Base-by-base conservation (phyloP, 2,797 vertebrate species). In the Rhodeus uyekii region DNA sequence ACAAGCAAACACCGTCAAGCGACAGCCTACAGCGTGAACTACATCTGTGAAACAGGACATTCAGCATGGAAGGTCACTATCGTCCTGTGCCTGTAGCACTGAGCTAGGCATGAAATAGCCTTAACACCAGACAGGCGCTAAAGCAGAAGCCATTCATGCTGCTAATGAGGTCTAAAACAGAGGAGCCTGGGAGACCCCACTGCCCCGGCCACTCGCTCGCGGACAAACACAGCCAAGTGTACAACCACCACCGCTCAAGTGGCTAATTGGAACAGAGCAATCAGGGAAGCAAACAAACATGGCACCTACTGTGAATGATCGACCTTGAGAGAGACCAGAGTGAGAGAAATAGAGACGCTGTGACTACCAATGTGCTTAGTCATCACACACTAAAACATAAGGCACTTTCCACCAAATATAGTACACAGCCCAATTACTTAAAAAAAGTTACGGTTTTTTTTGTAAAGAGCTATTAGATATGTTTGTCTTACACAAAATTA, bases 191-290 rank as follows among this genome's bases (percentile, higher is more conserved):
- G 86, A 87, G 87, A 67, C 29, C 32, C 85, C 89, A 84, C n/a
- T 90, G 90, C 90, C 90, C 90, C 72, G 87, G 84, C 78, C 91
- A 88, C 89, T 90, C 87, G 92, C 94, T 93, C 83, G 91, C 91
- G 91, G 93, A 94, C 90, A 94, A 91, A 90, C 92, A 93, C 92
- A 91, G 92, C 91, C 87, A 95, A 95, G 92, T 95, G 94, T 93
- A 94, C 95, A 95, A 93, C 94, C 92, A 90, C 93, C 93, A 92
- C 93, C 93, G 91, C 92, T 93, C 89, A 95, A 95, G 92, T 95
- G 94, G 93, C 93, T 94, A 94, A 95, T 94, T 94, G 93, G 86
- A 91, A 86, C 85, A 84, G 88, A 89, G 89, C 90, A 91, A 92
- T 93, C 91, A 90, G 87, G 89, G 87, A 91, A 90, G 88, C 90